phyloP scores from a whole-genome alignment of 2,888 invertebrate genomes.

The Agelastica alni region DNA sequence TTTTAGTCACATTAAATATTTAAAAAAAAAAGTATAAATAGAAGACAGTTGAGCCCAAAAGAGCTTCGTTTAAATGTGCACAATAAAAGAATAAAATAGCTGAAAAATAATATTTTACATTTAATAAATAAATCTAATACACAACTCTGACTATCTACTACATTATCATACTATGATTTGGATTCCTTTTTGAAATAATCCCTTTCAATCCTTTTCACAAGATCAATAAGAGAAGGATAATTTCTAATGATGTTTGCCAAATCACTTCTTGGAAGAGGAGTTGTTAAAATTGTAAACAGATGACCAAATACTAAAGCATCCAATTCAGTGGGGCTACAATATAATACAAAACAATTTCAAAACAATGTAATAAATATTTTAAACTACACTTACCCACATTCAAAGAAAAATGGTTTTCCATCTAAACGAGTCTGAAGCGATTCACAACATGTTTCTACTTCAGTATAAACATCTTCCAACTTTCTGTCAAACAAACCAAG shows the following conservation, averaged over 20 bases:
- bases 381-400: constrained; percentile 73
- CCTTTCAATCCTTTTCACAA: constrained; percentile 83
- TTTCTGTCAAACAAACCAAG: constrained; percentile 83
- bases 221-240: constrained; percentile 76
- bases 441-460: constrained; percentile 84
- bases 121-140: not conserved
- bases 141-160: not conserved
- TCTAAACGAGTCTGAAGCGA: constrained; percentile 85
- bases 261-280: constrained; percentile 79
- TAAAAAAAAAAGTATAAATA: too few relatives aligned
- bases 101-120: too few relatives aligned
- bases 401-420: constrained; percentile 81
- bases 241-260: constrained; percentile 80
- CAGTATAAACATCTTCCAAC: constrained; percentile 74
- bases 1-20: too few relatives aligned
- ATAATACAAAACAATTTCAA: constrained; percentile 19
- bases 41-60: too few relatives aligned
- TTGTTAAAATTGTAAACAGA: constrained; percentile 92
- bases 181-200: constrained; percentile 68
- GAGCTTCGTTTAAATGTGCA: too few relatives aligned
- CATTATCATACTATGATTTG: constrained; percentile 7
- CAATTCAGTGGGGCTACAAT: constrained; percentile 85
- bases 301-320: constrained; percentile 98
- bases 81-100: too few relatives aligned
- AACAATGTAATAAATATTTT: not conserved